Percentiles rank a stretch among this genome's conserved stretches.
phyloP scores from a whole-genome alignment of 1,140 invertebrate genomes.

The Chelonus insularis region DNA sequence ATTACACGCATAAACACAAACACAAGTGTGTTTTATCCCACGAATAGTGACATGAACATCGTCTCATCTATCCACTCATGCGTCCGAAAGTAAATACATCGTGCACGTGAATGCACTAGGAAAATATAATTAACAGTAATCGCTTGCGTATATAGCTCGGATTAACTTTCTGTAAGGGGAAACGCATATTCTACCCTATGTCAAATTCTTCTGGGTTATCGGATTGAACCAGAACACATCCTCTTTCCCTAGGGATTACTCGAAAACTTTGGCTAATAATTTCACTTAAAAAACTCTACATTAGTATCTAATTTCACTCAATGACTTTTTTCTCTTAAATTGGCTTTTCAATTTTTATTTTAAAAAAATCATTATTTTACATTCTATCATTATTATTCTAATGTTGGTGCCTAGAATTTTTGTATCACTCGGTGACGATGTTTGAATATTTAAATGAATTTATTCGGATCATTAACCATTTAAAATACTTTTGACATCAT shows the following conservation, averaged over 20 bases:
- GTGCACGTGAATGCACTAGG: slow-evolving; percentile 41
- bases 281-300: not conserved
- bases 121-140: slow-evolving; percentile 63
- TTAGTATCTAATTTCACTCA: not conserved
- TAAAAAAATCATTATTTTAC: not conserved
- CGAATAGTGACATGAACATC: slow-evolving; percentile 31
- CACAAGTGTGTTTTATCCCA: slow-evolving; percentile 34
- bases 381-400: not conserved
- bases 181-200: slow-evolving; percentile 27
- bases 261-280: slow-evolving; percentile 14
- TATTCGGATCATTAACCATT: too few species aligned
- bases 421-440: too few species aligned
- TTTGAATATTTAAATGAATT: too few species aligned
- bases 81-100: slow-evolving; percentile 24
- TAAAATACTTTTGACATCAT: too few species aligned
- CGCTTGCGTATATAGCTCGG: slow-evolving; percentile 58
- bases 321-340: not conserved
- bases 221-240: slow-evolving; percentile 23
- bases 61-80: slow-evolving; percentile 10
- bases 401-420: too few species aligned
- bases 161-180: slow-evolving; percentile 49
- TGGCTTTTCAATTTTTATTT: not conserved
- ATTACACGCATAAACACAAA: slow-evolving; percentile 34
- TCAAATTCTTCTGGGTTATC: slow-evolving; percentile 51
- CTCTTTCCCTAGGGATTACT: slow-evolving; percentile 39